Conservation (phyloP, 92 coral and sea anemone genomes). For the Bergia puertoricense region DNA sequence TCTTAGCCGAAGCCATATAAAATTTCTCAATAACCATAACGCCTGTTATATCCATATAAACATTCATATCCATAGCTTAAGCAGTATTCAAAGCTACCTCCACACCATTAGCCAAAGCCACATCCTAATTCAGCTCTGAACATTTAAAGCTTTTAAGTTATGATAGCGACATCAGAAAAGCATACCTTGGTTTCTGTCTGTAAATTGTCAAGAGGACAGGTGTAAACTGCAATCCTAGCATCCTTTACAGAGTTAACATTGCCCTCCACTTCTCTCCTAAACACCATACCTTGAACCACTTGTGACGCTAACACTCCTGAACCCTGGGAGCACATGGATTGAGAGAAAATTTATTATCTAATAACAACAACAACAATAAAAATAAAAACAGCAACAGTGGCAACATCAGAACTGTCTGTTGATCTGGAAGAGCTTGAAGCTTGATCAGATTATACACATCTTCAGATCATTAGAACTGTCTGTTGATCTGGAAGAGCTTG, state of each 20-base stretch:
- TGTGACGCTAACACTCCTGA: conserved; percentile 85
- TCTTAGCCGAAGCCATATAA: no score
- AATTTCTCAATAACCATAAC: no score
- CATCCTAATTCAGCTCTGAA: no score
- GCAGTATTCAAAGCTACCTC: no score
- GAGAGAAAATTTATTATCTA: no score
- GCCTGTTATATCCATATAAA: no score
- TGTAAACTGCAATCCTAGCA: conserved; percentile 87
- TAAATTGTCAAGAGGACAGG: conserved; percentile 95
- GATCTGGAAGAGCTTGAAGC: no score
- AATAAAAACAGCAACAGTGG: not conserved
- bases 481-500: no score
- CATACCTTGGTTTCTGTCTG: conserved; percentile 95
- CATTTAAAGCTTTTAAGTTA: not conserved
- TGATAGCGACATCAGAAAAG: not conserved
- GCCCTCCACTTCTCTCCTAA: conserved; percentile 93
- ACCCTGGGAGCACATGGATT: conserved; percentile 61
- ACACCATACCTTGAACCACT: conserved; percentile 94
- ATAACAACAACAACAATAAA: not conserved
- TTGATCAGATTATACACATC: no score
- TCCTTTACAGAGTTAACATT: conserved; percentile 71
- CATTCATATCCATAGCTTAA: no score
- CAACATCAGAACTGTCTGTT: not conserved
- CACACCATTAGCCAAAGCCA: no score
- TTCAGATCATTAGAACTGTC: not conserved